phyloP scores from a whole-genome alignment of 2,888 invertebrate species.

The Pteria penguin region DNA sequence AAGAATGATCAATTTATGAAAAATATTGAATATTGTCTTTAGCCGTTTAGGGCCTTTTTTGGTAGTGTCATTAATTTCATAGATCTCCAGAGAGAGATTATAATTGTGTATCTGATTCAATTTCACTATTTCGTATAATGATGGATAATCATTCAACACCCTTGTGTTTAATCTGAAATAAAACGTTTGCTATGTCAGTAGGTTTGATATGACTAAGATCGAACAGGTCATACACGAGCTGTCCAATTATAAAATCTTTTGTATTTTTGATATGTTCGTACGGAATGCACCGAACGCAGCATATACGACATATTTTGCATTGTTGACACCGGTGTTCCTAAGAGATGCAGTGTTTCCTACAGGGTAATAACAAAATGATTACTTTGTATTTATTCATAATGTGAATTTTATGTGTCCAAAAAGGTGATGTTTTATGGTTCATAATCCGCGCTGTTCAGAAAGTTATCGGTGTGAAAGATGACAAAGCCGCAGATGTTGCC shows the following conservation, averaged over 20 bases:
- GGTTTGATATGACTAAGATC: not conserved
- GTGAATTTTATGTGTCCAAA: not conserved
- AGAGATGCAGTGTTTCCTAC: not conserved
- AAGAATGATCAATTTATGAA: no score
- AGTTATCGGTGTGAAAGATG: conserved; percentile 1
- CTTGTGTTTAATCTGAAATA: no score
- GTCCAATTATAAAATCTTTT: no score
- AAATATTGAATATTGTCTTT: no score
- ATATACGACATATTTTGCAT: conserved; percentile 5
- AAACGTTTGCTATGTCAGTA: no score
- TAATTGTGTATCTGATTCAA: no score
- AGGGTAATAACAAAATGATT: conserved; percentile 2
- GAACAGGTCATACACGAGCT: not conserved
- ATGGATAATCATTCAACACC: no score
- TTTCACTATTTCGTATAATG: no score
- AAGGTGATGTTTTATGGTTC: conserved; percentile 2
- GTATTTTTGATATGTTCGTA: not conserved
- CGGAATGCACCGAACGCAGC: not conserved
- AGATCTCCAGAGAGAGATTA: no score
- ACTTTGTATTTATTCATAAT: not conserved
- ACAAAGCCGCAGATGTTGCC: not conserved
- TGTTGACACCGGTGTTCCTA: not conserved
- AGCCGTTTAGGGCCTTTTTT: no score
- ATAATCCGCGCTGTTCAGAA: conserved; percentile 2
- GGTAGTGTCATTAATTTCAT: no score